Evolutionary conservation across 2,797 vertebrate genomes (phyloP).

Genomic region (Limnodromus scolopaceus): DNA sequence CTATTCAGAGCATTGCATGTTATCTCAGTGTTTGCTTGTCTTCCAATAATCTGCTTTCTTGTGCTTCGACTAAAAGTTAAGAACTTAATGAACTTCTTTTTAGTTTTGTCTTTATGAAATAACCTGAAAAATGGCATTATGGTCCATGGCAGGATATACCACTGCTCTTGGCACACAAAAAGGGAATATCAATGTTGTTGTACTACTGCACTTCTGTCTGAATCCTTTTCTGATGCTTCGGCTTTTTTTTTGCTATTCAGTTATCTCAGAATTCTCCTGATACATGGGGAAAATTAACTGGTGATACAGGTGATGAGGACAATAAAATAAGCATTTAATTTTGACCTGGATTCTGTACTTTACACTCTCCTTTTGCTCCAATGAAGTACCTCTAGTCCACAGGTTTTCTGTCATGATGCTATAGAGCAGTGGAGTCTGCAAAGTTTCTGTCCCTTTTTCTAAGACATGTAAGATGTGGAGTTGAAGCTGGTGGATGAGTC

Average conservation of each 20-base stretch:
- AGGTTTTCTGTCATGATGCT: neutral
- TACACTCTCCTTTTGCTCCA: neutral
- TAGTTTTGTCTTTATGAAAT: neutral
- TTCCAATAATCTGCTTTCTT: neutral
- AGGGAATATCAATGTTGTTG: neutral
- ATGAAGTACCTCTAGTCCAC: neutral
- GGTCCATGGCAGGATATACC: neutral
- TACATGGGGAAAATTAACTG: neutral
- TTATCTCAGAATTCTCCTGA: neutral
- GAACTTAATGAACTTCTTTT: neutral
- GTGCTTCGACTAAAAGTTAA: neutral
- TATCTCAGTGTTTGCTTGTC: neutral
- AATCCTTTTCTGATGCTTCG: neutral
- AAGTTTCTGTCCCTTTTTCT: neutral
- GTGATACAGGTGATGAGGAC: neutral
- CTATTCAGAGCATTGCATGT: neutral
- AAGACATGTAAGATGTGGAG: neutral
- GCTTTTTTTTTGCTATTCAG: neutral
- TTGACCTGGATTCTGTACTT: neutral
- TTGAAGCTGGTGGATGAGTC: neutral
- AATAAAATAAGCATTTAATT: neutral
- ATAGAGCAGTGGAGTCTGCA: neutral
- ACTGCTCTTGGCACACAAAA: neutral
- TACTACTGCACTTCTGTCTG: neutral
- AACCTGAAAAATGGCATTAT: neutral